These are phyloP conservation scores for Vombatus ursinus DNA, from an alignment of 2,113 vertebrate genomes.

Conservation along the genomic window DNA sequence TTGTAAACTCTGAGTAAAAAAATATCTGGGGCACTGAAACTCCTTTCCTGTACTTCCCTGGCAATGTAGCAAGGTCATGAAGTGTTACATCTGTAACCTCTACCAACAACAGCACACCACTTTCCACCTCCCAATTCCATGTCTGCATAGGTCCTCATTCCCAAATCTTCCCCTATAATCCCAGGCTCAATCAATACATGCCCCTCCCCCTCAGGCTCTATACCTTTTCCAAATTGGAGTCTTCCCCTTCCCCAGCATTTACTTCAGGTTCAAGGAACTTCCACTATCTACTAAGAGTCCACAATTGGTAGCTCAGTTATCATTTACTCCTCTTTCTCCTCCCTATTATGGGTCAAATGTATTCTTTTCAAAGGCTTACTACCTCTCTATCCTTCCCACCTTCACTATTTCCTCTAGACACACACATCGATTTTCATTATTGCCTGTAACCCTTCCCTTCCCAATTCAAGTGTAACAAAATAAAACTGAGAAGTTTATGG, in stretches of 20 bases:
- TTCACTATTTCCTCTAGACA: neutral
- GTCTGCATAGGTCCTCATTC: neutral
- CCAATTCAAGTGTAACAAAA: neutral
- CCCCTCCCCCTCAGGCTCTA: neutral
- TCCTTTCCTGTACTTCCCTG: neutral
- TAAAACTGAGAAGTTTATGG: neutral
- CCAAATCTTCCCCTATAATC: neutral
- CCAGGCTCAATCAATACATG: neutral
- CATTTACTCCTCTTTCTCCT: neutral
- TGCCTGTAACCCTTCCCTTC: slow-evolving; percentile 26
- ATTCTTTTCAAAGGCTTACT: neutral
- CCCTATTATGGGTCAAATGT: neutral
- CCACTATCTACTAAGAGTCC: neutral
- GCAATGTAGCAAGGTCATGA: neutral
- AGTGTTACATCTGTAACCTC: neutral
- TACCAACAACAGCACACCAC: neutral
- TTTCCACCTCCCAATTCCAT: neutral
- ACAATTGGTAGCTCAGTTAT: neutral
- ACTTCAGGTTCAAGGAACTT: neutral
- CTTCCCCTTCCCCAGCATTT: neutral
- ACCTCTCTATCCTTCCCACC: neutral
- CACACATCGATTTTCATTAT: slow-evolving; percentile 21
- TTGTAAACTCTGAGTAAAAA: neutral
- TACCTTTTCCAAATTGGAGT: neutral
- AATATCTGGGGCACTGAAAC: neutral